phyloP scores from a whole-genome alignment of 2,888 invertebrate species.

The Rhagophthalmus giganteus region DNA sequence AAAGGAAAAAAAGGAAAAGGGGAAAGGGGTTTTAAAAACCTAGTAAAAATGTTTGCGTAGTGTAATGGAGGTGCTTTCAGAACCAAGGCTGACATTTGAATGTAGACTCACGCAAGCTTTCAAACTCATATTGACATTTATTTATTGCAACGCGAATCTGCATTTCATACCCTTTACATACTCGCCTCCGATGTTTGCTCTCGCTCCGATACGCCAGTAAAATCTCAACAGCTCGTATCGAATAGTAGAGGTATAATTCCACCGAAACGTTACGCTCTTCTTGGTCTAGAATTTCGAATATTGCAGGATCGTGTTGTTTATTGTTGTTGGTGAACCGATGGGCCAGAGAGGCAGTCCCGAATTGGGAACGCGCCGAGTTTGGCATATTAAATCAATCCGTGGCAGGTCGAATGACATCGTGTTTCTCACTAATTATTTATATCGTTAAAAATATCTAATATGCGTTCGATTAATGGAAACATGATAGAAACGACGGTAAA shows the following conservation, averaged over 20 bases:
- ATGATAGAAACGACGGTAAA: too few relatives aligned
- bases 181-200: too few relatives aligned
- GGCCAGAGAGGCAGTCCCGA: slow-evolving; percentile 28
- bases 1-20: too few relatives aligned
- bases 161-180: too few relatives aligned
- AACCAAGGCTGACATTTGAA: slow-evolving; percentile 11
- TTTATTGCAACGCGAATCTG: too few relatives aligned
- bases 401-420: slow-evolving; percentile 40
- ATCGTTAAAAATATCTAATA: too few relatives aligned
- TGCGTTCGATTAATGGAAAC: too few relatives aligned
- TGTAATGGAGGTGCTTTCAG: slow-evolving; percentile 29
- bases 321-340: slow-evolving; percentile 32
- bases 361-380: slow-evolving; percentile 41
- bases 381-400: slow-evolving; percentile 45
- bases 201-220: too few relatives aligned
- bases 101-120: slow-evolving; percentile 11
- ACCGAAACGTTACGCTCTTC: slow-evolving; percentile 2
- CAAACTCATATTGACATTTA: not conserved
- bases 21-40: too few relatives aligned
- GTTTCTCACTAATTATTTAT: too few relatives aligned
- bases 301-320: slow-evolving; percentile 28
- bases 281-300: slow-evolving; percentile 16
- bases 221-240: too few relatives aligned
- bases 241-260: too few relatives aligned
- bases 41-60: not conserved